A percentile compares a stretch with the other conserved stretches of the same genome.
phyloP scores from a whole-genome alignment of 2,888 invertebrate species.

The Yponomeuta sedellus region DNA sequence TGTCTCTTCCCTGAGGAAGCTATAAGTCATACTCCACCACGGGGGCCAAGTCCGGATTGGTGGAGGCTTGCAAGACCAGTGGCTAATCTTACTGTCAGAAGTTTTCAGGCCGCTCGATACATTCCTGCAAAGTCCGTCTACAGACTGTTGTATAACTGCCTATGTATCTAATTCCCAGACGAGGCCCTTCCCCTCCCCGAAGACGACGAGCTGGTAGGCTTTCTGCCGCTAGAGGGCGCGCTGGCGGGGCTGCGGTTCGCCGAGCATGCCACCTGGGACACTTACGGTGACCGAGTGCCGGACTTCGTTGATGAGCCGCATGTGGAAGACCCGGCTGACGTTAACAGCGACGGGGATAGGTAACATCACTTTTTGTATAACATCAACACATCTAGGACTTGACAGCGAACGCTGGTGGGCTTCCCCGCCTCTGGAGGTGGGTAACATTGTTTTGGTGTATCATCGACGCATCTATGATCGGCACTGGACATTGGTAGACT shows the following conservation, averaged over 20 bases:
- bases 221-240: conserved; percentile 81
- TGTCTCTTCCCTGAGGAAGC: no score
- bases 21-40: no score
- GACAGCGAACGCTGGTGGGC: not conserved
- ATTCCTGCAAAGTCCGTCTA: not conserved
- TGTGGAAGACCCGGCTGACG: conserved; percentile 20
- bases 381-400: not conserved
- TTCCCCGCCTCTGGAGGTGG: no score
- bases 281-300: conserved; percentile 47
- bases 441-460: no score
- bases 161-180: not conserved
- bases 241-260: conserved; percentile 73
- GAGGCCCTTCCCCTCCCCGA: conserved; percentile 81
- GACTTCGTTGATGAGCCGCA: conserved; percentile 26
- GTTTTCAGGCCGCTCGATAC: no score
- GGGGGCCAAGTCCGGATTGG: no score
- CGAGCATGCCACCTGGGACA: conserved; percentile 54
- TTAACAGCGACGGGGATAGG: conserved; percentile 6
- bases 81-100: no score
- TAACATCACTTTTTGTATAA: not conserved
- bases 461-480: no score
- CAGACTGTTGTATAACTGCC: no score
- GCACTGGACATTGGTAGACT: no score
- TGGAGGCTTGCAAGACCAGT: no score
- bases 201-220: conserved; percentile 87